These are phyloP conservation scores for Halictus rubicundus DNA, from an alignment of 1,140 invertebrate genomes.

Conservation along the genomic window DNA sequence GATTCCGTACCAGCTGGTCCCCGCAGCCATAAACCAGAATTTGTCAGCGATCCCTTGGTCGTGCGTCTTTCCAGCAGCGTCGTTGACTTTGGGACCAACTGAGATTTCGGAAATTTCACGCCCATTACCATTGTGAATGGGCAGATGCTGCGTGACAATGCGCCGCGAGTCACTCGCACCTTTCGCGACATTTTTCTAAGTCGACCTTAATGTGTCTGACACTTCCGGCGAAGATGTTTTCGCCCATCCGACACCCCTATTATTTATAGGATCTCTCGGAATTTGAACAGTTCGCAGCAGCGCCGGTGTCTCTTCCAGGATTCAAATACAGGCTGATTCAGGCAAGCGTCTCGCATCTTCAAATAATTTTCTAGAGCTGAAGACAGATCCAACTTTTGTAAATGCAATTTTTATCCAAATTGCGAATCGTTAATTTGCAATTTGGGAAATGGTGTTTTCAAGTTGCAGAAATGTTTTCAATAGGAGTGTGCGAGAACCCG, in stretches of 20 bases:
- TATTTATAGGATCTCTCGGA: background rate
- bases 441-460: too few species aligned
- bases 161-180: conserved; percentile 61
- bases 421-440: too few species aligned
- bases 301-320: too few species aligned
- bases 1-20: conserved; percentile 60
- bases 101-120: conserved; percentile 79
- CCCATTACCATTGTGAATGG: conserved; percentile 78
- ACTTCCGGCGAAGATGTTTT: conserved; percentile 8
- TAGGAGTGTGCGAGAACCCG: too few species aligned
- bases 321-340: too few species aligned
- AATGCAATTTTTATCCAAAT: too few species aligned
- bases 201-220: conserved; percentile 34
- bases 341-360: too few species aligned
- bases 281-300: too few species aligned
- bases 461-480: too few species aligned
- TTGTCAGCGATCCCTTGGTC: conserved; percentile 72
- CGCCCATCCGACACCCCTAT: background rate
- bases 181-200: conserved; percentile 45
- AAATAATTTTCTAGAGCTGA: too few species aligned
- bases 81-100: conserved; percentile 49
- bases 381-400: too few species aligned
- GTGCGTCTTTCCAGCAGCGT: conserved; percentile 41
- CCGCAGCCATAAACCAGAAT: conserved; percentile 73
- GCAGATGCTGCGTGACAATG: conserved; percentile 71